phyloP scores from a whole-genome alignment of 2,797 vertebrate genomes.

The Darevskia mixta region DNA sequence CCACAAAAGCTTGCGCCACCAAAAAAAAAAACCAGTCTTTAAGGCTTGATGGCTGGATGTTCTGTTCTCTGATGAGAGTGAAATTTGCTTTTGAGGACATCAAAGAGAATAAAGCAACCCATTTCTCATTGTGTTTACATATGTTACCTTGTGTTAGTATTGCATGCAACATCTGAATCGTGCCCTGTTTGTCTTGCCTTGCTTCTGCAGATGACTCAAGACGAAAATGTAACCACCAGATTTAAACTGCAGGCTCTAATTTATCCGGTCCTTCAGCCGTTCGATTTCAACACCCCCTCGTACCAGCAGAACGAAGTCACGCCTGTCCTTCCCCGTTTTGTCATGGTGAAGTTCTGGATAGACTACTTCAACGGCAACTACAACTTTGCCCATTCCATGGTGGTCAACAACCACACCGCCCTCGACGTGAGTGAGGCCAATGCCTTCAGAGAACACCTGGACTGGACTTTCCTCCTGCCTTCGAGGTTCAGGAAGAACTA shows the following conservation, averaged over 20 bases:
- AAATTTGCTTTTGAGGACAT: neutral
- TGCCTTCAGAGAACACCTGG: conserved; percentile 77
- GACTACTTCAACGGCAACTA: conserved; percentile 87
- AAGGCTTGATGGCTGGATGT: too few relatives aligned
- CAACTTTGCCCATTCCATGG: conserved; percentile 78
- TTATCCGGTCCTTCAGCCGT: conserved; percentile 91
- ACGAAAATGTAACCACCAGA: conserved; percentile 78
- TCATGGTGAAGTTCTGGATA: conserved; percentile 91
- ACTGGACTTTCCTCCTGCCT: conserved; percentile 89
- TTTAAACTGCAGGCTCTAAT: conserved; percentile 93
- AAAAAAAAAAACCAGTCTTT: too few relatives aligned
- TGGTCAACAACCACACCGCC: conserved; percentile 91
- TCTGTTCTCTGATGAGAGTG: neutral
- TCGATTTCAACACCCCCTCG: conserved; percentile 96
- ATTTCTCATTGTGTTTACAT: neutral
- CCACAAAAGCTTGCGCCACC: too few relatives aligned
- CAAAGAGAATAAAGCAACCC: neutral
- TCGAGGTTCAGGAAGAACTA: conserved; percentile 81
- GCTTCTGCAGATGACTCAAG: conserved; percentile 83
- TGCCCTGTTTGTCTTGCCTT: neutral
- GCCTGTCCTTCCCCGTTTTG: conserved; percentile 81
- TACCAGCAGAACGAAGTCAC: conserved; percentile 88
- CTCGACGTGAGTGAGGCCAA: conserved; percentile 79
- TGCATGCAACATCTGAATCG: neutral
- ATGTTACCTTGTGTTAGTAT: too few relatives aligned